phyloP scores from a whole-genome alignment of 1,140 invertebrate species.

The Gryllus bimaculatus region DNA sequence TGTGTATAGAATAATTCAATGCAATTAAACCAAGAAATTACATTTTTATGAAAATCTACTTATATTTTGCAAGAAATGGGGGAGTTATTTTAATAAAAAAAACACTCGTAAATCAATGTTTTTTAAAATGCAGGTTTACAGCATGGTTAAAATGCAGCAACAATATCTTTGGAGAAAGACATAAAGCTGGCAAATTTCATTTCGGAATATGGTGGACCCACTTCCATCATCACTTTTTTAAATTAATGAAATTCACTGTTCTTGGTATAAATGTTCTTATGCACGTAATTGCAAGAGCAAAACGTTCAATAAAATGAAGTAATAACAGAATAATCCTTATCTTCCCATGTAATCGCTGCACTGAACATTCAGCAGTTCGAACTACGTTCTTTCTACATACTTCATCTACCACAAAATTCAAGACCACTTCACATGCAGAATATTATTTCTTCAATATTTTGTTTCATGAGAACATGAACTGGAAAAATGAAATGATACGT shows the following conservation, averaged over 20 bases:
- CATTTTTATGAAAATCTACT: too few relatives aligned
- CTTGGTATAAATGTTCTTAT: constrained; percentile 90
- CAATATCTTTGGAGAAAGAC: constrained; percentile 84
- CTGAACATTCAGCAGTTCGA: too few relatives aligned
- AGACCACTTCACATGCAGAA: constrained; percentile 78
- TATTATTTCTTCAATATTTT: constrained; percentile 89
- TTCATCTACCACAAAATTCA: constrained; percentile 93
- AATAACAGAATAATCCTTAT: too few relatives aligned
- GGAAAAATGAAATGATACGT: constrained; percentile 17
- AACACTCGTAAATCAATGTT: too few relatives aligned
- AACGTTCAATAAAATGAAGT: not conserved
- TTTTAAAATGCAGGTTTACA: not conserved
- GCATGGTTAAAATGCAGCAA: too few relatives aligned
- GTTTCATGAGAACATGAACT: constrained; percentile 70
- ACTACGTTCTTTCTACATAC: constrained; percentile 37
- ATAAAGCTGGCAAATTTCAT: constrained; percentile 93
- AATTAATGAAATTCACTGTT: constrained; percentile 86
- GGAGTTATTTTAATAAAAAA: too few relatives aligned
- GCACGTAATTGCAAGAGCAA: constrained; percentile 43
- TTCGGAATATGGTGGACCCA: constrained; percentile 74
- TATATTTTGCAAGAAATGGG: too few relatives aligned
- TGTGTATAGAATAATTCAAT: too few relatives aligned
- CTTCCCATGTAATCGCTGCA: too few relatives aligned
- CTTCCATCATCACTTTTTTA: constrained; percentile 82
- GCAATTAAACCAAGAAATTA: too few relatives aligned